Evolutionary conservation across 2,888 invertebrate genomes (phyloP).

Genomic region (Plutella xylostella): DNA sequence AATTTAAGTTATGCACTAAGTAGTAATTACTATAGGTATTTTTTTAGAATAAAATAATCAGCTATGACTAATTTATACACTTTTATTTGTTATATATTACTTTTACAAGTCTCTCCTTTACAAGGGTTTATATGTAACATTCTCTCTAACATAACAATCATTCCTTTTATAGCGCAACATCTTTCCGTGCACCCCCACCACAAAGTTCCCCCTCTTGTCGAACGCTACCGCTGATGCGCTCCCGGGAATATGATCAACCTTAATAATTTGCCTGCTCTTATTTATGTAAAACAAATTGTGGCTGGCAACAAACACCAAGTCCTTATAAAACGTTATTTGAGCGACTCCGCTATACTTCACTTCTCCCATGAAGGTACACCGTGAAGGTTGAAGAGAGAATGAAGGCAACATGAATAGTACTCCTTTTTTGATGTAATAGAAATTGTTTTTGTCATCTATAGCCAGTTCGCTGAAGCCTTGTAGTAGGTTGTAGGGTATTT

Average conservation of each 20-base stretch:
- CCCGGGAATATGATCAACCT: slow-evolving; percentile 34
- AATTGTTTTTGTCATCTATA: slow-evolving; percentile 46
- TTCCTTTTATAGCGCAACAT: slow-evolving; percentile 40
- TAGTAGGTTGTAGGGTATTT: slow-evolving; percentile 34
- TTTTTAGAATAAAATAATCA: too few species aligned
- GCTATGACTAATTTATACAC: too few species aligned
- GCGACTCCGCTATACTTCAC: slow-evolving; percentile 40
- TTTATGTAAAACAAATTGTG: slow-evolving; percentile 40
- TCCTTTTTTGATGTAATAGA: slow-evolving; percentile 44
- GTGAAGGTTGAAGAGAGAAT: slow-evolving; percentile 28
- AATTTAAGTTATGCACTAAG: too few species aligned
- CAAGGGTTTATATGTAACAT: too few species aligned
- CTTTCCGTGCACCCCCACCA: slow-evolving; percentile 39
- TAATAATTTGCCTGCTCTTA: slow-evolving; percentile 33
- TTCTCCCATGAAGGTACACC: slow-evolving; percentile 34
- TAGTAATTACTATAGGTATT: too few species aligned
- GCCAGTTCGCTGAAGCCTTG: slow-evolving; percentile 44
- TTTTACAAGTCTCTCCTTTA: too few species aligned
- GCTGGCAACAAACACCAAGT: slow-evolving; percentile 42
- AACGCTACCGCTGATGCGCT: slow-evolving; percentile 48
- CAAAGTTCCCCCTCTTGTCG: slow-evolving; percentile 37
- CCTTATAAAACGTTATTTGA: slow-evolving; percentile 43
- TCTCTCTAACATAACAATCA: slow-evolving; percentile 29
- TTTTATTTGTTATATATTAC: too few species aligned
- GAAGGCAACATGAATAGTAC: slow-evolving; percentile 39